phyloP scores from a whole-genome alignment of 2,888 invertebrate species.

The Drosophila rubida region DNA sequence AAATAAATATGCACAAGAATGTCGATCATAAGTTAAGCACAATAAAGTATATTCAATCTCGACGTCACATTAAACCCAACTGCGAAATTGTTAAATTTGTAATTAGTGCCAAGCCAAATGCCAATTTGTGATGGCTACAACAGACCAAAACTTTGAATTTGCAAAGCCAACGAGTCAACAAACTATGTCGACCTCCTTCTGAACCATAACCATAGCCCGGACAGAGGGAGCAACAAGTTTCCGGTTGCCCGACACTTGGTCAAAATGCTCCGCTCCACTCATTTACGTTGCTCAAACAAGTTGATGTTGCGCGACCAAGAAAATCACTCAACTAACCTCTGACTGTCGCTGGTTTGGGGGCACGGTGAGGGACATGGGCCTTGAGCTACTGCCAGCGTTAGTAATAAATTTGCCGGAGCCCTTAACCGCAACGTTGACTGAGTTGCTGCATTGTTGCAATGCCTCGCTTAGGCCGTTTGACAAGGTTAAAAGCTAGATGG shows the following conservation, averaged over 20 bases:
- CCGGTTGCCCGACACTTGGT: constrained; percentile 28
- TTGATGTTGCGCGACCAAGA: constrained; percentile 53
- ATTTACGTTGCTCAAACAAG: constrained; percentile 59
- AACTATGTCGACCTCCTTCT: constrained; percentile 15
- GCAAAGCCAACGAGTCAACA: constrained; percentile 38
- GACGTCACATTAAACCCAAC: neutral
- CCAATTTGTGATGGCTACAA: constrained; percentile 57
- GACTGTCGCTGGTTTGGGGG: constrained; percentile 8
- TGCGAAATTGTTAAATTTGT: constrained; percentile 4
- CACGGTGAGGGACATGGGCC: neutral
- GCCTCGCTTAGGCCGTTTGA: constrained; percentile 17
- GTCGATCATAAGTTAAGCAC: neutral
- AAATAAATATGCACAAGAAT: neutral
- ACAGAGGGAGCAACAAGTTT: constrained; percentile 50
- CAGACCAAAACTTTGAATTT: constrained; percentile 26
- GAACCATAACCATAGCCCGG: neutral
- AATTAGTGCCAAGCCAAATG: constrained; percentile 22
- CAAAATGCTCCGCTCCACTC: constrained; percentile 30
- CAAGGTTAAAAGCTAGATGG: constrained; percentile 53
- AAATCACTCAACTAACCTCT: constrained; percentile 68
- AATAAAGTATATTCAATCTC: neutral
- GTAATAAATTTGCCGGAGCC: constrained; percentile 69
- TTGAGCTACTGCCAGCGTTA: constrained; percentile 33
- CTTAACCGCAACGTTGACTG: constrained; percentile 27
- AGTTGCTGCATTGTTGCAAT: constrained; percentile 60